These are phyloP conservation scores for Octopus bimaculoides DNA, from an alignment of 1,140 invertebrate species.

Conservation along the genomic window DNA sequence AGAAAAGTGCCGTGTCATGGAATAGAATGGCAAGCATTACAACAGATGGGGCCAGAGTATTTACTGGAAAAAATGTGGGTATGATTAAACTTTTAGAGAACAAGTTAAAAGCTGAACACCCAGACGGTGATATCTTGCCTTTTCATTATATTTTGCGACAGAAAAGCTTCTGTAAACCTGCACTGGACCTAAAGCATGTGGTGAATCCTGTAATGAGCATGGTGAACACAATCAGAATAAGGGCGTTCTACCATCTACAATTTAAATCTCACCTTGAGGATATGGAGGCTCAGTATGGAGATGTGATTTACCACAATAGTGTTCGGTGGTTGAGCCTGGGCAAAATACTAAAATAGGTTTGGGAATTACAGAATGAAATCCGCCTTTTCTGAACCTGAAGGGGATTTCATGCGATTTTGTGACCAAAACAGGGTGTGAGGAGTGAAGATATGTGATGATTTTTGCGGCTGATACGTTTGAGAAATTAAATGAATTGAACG, in stretches of 20 bases:
- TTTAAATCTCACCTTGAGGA: too few species aligned
- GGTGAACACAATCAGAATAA: too few species aligned
- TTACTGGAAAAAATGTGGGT: not conserved
- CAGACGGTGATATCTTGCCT: not conserved
- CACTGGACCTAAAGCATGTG: too few species aligned
- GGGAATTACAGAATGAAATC: too few species aligned
- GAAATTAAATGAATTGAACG: not conserved
- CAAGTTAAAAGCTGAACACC: not conserved
- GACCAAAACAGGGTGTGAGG: not conserved
- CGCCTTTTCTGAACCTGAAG: too few species aligned
- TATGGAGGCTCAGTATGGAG: too few species aligned
- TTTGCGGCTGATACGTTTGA: not conserved
- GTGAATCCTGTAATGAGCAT: too few species aligned
- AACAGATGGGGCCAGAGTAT: not conserved
- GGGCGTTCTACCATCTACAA: too few species aligned
- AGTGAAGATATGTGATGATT: not conserved
- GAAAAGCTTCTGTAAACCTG: not conserved
- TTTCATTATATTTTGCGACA: not conserved
- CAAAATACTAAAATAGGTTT: too few species aligned
- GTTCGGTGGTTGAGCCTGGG: too few species aligned
- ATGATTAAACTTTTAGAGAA: not conserved
- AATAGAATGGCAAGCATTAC: not conserved
- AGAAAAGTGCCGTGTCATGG: not conserved
- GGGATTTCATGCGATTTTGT: too few species aligned
- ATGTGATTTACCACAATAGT: too few species aligned